Evolutionary conservation across 1,140 invertebrate species (phyloP), one percentile per base, ranked within the genome.

Genomic region (Babylonia areolata): DNA sequence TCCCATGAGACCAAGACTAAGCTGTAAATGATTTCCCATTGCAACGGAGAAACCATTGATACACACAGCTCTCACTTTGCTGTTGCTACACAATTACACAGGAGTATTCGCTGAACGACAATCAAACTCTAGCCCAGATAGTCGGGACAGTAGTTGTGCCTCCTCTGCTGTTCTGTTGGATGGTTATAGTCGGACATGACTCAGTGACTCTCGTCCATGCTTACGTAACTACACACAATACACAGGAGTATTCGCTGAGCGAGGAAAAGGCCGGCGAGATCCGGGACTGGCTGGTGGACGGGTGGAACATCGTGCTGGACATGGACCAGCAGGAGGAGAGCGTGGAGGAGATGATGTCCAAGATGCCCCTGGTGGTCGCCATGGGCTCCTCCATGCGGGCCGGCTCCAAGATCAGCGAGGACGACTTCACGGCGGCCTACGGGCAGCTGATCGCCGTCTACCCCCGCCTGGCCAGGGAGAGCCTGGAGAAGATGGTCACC

Each of bases 261-360:
- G 85, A 58, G 20, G 81, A 84, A 23, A 80, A 85, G 17, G 75
- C 69, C 23, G 73, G 42, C 17, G 85, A 86, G 42, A 86, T 88
- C 35, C 80, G 64, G 11, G 81, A 86, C 17, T 88, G 87, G 87
- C 75, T 88, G 20, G 82, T 86, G 11, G 73, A 86, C 64, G 87
- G 87, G 23, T 88, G 84, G 79, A 35, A 54, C 69, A 86, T 78
- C 28, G 81, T 86, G 28, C 42, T 86, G 42, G 40, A 88, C 46
- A 85, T 86, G 69, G 35, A 84, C 37, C 28, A 73, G n/a, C 39
- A 84, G 3, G 3, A 75, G 69, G 82, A 84, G 69, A 33, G 17
- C 12, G 35, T 37, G 28, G 64, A 81, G 33, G 39, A 87, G 33
- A 83, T 85, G 78, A 54, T 42, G 58, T 51, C 79, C 31, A 83